Percentiles rank a stretch among this genome's conserved stretches.
Conservation (phyloP, 2,797 vertebrate genomes). For the Enteromius thamalakanensis region DNA sequence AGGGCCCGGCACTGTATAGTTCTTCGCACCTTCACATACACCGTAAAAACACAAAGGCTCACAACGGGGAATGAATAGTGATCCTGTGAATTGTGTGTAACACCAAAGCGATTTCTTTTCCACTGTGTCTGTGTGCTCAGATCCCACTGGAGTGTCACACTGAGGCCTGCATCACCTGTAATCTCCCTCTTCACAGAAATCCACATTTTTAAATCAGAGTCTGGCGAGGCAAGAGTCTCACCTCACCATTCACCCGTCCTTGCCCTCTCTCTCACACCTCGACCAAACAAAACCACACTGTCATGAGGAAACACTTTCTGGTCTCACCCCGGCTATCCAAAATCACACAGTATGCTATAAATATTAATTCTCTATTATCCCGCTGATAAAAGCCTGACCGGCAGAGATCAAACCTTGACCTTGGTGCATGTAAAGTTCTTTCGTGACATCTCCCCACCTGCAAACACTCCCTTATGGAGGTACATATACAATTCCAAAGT, state of each 20-base stretch:
- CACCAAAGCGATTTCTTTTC: background rate
- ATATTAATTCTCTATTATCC: constrained; percentile 39
- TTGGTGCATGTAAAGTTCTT: constrained; percentile 25
- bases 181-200: constrained; percentile 54
- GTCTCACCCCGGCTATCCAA: background rate
- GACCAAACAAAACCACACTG: constrained; percentile 2
- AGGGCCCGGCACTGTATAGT: background rate
- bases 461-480: background rate
- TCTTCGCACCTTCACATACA: constrained; percentile 38
- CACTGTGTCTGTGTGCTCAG: constrained; percentile 38
- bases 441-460: background rate
- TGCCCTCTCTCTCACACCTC: constrained; percentile 39
- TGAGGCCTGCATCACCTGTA: constrained; percentile 54
- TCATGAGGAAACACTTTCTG: constrained; percentile 35
- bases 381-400: constrained; percentile 10
- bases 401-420: constrained; percentile 19
- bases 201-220: constrained; percentile 51
- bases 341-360: constrained; percentile 24
- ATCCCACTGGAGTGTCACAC: constrained; percentile 55
- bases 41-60: constrained; percentile 71
- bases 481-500: background rate
- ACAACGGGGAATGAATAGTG: constrained; percentile 50
- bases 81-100: constrained; percentile 8
- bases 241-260: constrained; percentile 16
- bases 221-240: constrained; percentile 44